Base-by-base conservation (phyloP, 2,888 invertebrate species). In the Drosophila acutilabella region DNA sequence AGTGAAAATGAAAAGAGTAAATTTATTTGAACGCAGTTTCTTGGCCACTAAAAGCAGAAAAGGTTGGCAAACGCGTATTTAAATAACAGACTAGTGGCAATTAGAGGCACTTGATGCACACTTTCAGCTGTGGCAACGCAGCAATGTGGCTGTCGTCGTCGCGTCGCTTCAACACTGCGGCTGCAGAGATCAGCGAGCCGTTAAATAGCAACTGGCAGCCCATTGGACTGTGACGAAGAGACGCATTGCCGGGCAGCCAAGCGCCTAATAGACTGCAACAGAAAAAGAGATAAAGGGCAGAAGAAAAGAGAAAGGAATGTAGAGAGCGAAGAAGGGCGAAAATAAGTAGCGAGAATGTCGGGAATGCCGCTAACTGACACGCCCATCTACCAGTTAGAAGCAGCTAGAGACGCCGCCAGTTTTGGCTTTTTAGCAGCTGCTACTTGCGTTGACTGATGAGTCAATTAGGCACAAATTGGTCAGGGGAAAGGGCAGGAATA, bases 211-310 rank as follows among this genome's bases (percentile, higher is more conserved):
- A 78, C 69, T 80, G 77, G 68, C 80, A 88, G 71, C 41, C 44
- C 61, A 79, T 52, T 69, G 26, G 74, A 59, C 64, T 51, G 38
- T 13, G 26, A 38, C 50, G n/a, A 36, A 52, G 36, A 2, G 18
- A 33, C 56, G n/a, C 23, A 38, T 53, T 54, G 60, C 53, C 47
- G 50, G 58, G 77, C 88, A 85, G 72, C 71, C 83, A 86, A 85
- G 79, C 80, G 85, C 77, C 77, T 87, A 87, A 90, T 85, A 86
- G 89, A 83, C 89, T 82, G 81, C 83, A 77, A 69, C 70, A 80
- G 56, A 62, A 48, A 10, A 13, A 5, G 5, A 30, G 41, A 33
- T 5, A 36, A 11, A 36, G 11, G 11, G 8, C 8, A 16, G 33
- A 10, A 10, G 33, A 6, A 30, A 0, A 18, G 33, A 14, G 26